Percentiles rank a stretch among this genome's conserved stretches.
These are phyloP conservation scores for Zaprionus africanus DNA, from an alignment of 1,140 invertebrate genomes.

Conservation along the genomic window DNA sequence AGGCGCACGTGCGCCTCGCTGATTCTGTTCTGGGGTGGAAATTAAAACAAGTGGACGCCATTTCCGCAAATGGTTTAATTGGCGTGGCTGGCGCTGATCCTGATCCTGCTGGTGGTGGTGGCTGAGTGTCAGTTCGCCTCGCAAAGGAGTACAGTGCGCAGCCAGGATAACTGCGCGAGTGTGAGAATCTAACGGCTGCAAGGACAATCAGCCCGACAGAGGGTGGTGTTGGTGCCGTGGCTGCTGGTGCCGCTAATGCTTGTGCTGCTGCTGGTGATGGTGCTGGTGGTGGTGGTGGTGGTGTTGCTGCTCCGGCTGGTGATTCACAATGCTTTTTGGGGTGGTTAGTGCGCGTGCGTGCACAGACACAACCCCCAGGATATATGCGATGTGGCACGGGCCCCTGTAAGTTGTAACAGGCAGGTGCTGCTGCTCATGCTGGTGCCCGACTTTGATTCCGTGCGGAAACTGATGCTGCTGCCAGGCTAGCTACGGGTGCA, in stretches of 20 bases:
- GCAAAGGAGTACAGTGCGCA: slow-evolving; percentile 68
- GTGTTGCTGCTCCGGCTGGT: slow-evolving; percentile 35
- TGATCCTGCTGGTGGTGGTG: slow-evolving; percentile 26
- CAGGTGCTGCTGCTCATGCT: slow-evolving; percentile 76
- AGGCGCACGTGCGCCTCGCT: slow-evolving; percentile 69
- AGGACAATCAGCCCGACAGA: slow-evolving; percentile 35
- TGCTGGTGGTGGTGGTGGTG: slow-evolving; percentile 12
- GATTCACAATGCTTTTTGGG: slow-evolving; percentile 50
- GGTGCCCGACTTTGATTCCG: slow-evolving; percentile 65
- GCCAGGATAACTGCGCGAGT: slow-evolving; percentile 45
- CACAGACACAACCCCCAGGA: slow-evolving; percentile 71
- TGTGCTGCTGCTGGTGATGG: slow-evolving; percentile 20
- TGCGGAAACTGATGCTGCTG: slow-evolving; percentile 40
- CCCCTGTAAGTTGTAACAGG: slow-evolving; percentile 76
- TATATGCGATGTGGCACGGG: slow-evolving; percentile 67
- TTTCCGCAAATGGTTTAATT: slow-evolving; percentile 73
- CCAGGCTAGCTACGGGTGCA: slow-evolving; percentile 43
- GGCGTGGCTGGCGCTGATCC: slow-evolving; percentile 52
- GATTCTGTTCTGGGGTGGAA: slow-evolving; percentile 43
- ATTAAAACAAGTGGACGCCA: slow-evolving; percentile 79
- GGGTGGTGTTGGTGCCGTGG: slow-evolving; percentile 57
- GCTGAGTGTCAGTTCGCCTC: slow-evolving; percentile 7
- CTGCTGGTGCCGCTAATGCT: slow-evolving; percentile 1
- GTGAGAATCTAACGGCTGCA: slow-evolving; percentile 73
- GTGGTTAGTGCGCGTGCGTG: slow-evolving; percentile 51